A percentile compares a stretch with the other conserved stretches of the same genome.
phyloP scores from a whole-genome alignment of 1,140 invertebrate species.

The Anadara kagoshimensis region DNA sequence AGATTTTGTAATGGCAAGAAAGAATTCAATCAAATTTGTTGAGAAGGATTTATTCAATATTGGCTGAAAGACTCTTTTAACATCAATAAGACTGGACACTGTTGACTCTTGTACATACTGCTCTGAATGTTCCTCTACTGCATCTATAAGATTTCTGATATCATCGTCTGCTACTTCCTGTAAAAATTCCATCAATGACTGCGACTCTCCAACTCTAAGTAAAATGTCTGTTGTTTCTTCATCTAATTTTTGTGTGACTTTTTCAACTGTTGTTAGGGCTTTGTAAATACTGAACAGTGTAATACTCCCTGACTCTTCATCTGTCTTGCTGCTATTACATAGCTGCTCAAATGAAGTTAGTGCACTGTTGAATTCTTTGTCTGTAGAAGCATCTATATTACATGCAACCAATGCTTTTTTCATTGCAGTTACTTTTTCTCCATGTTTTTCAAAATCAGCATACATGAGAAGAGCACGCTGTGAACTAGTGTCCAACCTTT shows the following conservation, averaged over 20 bases:
- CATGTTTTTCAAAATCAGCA: constrained; percentile 7
- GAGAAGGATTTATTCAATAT: constrained; percentile 26
- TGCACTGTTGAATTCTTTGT: constrained; percentile 9
- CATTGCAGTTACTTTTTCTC: constrained; percentile 3
- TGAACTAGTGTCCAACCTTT: neutral
- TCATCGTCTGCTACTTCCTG: constrained; percentile 45
- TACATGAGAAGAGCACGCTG: neutral
- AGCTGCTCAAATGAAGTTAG: constrained; percentile 21
- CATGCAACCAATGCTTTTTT: constrained; percentile 13
- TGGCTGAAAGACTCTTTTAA: constrained; percentile 45
- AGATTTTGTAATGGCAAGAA: constrained; percentile 25
- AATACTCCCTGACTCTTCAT: neutral
- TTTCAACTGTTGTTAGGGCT: constrained; percentile 12
- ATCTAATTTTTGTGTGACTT: constrained; percentile 1
- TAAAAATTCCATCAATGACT: constrained; percentile 45
- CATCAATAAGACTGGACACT: constrained; percentile 53
- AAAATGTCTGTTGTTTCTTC: constrained; percentile 33
- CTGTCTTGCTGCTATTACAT: neutral
- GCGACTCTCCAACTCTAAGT: constrained; percentile 32
- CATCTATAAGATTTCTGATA: constrained; percentile 56
- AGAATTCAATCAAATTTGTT: constrained; percentile 4
- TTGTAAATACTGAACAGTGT: constrained; percentile 22
- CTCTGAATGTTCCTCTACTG: constrained; percentile 61
- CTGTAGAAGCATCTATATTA: constrained; percentile 1
- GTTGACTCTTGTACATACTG: constrained; percentile 50